These are phyloP conservation scores for Brachyopa scutellaris DNA, from an alignment of 2,888 invertebrate genomes.

Conservation along the genomic window DNA sequence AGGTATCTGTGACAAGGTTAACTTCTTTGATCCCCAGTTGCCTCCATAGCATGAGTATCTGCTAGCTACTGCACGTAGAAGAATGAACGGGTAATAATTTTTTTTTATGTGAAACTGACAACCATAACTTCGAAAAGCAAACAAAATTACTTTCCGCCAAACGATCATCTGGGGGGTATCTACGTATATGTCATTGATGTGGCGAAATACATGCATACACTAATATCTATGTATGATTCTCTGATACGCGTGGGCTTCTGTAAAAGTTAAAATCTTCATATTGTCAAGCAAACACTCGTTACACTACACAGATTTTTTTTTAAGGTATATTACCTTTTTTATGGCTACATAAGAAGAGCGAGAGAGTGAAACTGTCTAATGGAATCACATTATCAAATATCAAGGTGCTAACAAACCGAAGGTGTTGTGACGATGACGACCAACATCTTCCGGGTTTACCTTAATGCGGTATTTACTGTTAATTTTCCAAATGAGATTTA, in stretches of 20 bases:
- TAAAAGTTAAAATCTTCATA: conserved; percentile 11
- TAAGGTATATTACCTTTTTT: conserved; percentile 39
- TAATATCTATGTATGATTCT: no score
- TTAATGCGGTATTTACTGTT: conserved; percentile 48
- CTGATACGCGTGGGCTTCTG: no score
- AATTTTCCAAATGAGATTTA: conserved; percentile 39
- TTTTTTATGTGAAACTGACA: conserved; percentile 35
- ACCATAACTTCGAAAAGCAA: conserved; percentile 2
- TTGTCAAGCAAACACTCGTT: conserved; percentile 16
- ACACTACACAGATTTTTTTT: conserved; percentile 13
- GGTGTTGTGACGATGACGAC: conserved; percentile 4
- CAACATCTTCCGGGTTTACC: conserved; percentile 39
- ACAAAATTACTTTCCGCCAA: conserved; percentile 33
- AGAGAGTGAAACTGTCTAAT: conserved; percentile 9
- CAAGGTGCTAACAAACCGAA: conserved; percentile 37
- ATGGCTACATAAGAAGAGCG: conserved; percentile 32
- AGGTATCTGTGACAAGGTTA: conserved; percentile 2
- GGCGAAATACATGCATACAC: neutral
- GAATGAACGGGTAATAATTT: no score
- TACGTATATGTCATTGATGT: neutral
- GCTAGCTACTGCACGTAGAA: no score
- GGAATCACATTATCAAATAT: conserved; percentile 29
- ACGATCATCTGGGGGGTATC: conserved; percentile 25
- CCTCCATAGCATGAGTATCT: no score
- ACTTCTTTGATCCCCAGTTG: neutral